These are phyloP conservation scores for Heliconius aoede DNA, from an alignment of 2,888 invertebrate species.

Conservation along the genomic window DNA sequence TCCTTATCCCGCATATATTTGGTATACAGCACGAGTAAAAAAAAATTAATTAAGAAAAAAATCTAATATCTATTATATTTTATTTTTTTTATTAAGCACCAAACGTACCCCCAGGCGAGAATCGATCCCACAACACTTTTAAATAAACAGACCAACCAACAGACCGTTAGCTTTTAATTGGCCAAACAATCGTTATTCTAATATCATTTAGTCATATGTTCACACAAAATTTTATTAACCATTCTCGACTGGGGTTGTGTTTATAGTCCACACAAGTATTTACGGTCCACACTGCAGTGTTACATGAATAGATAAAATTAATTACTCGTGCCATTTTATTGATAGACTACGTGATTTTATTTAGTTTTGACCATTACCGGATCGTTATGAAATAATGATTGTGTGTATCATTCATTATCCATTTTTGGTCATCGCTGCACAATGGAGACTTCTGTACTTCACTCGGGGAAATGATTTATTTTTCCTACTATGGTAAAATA, in stretches of 20 bases:
- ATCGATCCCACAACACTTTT: not conserved
- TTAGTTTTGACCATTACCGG: not conserved
- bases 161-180: constrained; percentile 10
- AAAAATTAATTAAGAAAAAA: no score
- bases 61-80: no score
- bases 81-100: no score
- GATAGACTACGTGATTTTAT: constrained; percentile 5
- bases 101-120: not conserved
- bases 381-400: not conserved
- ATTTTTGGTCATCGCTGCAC: no score
- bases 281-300: not conserved
- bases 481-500: no score
- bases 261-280: constrained; percentile 39
- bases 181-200: constrained; percentile 12
- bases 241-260: constrained; percentile 37
- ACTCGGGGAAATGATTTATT: no score
- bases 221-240: constrained; percentile 60
- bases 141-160: not conserved
- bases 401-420: no score
- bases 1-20: no score
- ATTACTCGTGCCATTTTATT: not conserved
- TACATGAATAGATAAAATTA: constrained; percentile 27
- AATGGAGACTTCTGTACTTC: no score
- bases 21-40: no score
- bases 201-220: constrained; percentile 36